Base-by-base conservation (phyloP, 2,888 invertebrate genomes). In the Yponomeuta cagnagella region DNA sequence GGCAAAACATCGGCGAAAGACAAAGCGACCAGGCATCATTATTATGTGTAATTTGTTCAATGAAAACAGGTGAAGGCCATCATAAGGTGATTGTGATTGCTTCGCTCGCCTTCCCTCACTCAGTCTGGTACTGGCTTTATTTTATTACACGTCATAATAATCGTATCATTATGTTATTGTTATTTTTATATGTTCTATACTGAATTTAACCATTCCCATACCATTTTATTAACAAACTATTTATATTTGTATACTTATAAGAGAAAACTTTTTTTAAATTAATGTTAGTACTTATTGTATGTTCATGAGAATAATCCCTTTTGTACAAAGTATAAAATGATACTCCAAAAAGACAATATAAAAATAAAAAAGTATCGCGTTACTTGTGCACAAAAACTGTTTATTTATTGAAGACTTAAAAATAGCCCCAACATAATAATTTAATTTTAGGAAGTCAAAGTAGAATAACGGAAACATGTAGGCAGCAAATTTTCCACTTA, bases 401-500 rank as follows among this genome's bases (percentile, higher is more conserved):
- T 68, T 68, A 68, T 48, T 67, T n/a, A 43, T 67, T 64, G 64
- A 12, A 58, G 52, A 64, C 67, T 37, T n/a, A 58, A 3, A 67
- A 67, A 67, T 31, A 52, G 23, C 48, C 31, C 23, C 30, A 52
- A 65, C 4, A 65, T 33, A 30, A 65, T 65, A 65, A 31, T 31
- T 30, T 65, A 30, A 68, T 31, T 43, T 67, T 67, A 6, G 48
- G 68, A 68, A 10, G 70, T 70, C 23, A 69, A 48, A 70, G 63
- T 63, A 70, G 70, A 63, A 63, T 23, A 8, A 37, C 70, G 66
- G 70, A 70, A 70, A 52, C 67, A 67, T 67, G 66, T 67, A 67
- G 70, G 70, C 70, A 65, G 70, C 69, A 70, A 71, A 70, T 69
- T 73, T 72, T 75, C 69, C 72, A 72, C 71, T 72, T 73, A 58